Evolutionary conservation across 92 coral and sea anemone species (phyloP), one percentile per base, ranked within the genome.

Genomic region (Porites evermanni): DNA sequence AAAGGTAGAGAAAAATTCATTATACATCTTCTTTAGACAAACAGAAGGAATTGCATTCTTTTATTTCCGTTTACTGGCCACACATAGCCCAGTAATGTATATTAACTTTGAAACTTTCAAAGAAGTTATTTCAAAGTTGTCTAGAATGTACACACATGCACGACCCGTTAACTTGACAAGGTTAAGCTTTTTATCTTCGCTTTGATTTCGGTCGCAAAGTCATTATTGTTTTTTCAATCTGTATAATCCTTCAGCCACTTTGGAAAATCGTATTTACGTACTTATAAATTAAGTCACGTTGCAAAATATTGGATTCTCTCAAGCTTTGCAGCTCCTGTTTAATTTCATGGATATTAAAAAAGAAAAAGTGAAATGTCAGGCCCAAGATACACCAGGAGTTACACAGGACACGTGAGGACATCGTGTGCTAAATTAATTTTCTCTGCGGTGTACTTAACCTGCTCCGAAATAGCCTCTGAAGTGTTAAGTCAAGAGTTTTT

Each of bases 111-210:
- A 19, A 7, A 64, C 21, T 32, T 47, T 59, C 13, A 64, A 38
- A 14, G 21, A 56, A 60, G 44, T 38, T 0, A 54, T n/a, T 72
- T 56, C 63, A 8, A 24, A 7, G 52, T 18, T 65, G 52, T 23
- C 29, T 23, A 17, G 86, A 29, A 50, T 70, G 78, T 12, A 32
- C 6, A 71, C 74, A 81, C 64, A 70, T 53, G 16, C n/a, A n/a
- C 23, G 86, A 81, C 86, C 86, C 29, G 7, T 18, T 4, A 7
- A 58, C 70, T 58, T 63, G 70, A 19, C 77, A 29, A 54, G 78
- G 86, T 81, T 81, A 81, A 81, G 78, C 86, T 64, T 58, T 71
- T 70, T 54, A 71, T 70, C 29, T 56, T 78, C 17, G 54, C 18
- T 81, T 70, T 67, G 23, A 81, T 81, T 70, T 69, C 14, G 53